A percentile compares a stretch with the other conserved stretches of the same genome.
Conservation (phyloP, 2,888 invertebrate genomes). For the Syrphus vitripennis region DNA sequence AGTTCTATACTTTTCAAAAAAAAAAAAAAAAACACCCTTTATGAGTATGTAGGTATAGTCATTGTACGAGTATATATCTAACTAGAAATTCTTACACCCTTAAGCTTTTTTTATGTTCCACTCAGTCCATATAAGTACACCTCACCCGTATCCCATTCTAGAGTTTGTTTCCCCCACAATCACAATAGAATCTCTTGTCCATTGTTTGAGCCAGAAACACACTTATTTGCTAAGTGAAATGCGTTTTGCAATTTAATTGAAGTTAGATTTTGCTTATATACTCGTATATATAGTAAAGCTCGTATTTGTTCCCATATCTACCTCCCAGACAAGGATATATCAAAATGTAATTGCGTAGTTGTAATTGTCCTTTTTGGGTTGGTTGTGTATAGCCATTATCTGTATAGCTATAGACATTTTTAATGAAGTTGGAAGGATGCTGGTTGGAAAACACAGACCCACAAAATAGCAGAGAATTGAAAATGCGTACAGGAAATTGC, state of each 20-base stretch:
- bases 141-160: not conserved
- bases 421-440: slow-evolving; percentile 50
- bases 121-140: not conserved
- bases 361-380: slow-evolving; percentile 57
- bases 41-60: too few relatives aligned
- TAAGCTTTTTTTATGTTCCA: not conserved
- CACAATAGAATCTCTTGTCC: slow-evolving; percentile 18
- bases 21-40: too few relatives aligned
- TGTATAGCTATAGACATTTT: slow-evolving; percentile 30
- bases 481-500: slow-evolving; percentile 51
- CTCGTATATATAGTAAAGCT: not conserved
- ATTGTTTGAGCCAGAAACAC: slow-evolving; percentile 39
- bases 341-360: slow-evolving; percentile 61
- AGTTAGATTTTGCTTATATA: slow-evolving; percentile 38
- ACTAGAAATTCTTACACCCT: slow-evolving; percentile 1
- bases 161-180: not conserved
- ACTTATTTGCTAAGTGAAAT: slow-evolving; percentile 61
- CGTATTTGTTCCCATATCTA: not conserved
- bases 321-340: slow-evolving; percentile 12
- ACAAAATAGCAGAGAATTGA: slow-evolving; percentile 2
- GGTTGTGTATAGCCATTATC: not conserved
- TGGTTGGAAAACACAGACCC: not conserved
- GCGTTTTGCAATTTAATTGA: slow-evolving; percentile 64
- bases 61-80: too few relatives aligned
- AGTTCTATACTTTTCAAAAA: too few relatives aligned